phyloP scores from a whole-genome alignment of 2,113 vertebrate genomes.

The Meleagris gallopavo region DNA sequence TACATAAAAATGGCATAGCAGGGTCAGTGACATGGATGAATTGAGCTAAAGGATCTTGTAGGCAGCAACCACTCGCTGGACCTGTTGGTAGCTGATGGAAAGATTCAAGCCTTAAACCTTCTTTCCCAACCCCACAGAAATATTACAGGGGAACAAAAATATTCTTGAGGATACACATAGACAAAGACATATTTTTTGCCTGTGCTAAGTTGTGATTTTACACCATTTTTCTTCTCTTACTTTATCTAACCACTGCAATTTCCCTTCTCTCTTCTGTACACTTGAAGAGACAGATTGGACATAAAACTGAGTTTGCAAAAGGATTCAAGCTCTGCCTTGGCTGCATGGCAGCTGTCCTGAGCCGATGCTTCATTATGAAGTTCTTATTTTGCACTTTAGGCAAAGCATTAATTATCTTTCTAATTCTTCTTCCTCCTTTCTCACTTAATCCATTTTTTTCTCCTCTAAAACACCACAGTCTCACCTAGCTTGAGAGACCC shows the following conservation, averaged over 20 bases:
- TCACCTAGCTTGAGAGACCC: neutral
- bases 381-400: constrained; percentile 40
- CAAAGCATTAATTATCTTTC: constrained; percentile 1
- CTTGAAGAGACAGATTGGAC: constrained; percentile 26
- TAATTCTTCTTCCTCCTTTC: neutral
- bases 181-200: neutral
- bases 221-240: neutral
- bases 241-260: neutral
- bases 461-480: neutral
- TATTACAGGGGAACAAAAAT: neutral
- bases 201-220: neutral
- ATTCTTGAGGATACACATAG: neutral
- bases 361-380: neutral
- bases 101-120: neutral
- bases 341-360: constrained; percentile 17
- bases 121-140: neutral
- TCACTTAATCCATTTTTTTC: neutral
- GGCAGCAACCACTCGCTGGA: neutral
- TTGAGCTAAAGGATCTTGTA: neutral
- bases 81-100: neutral
- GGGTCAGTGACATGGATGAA: neutral
- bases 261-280: constrained; percentile 10
- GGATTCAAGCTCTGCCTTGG: neutral
- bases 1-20: neutral
- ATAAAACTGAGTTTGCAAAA: neutral